phyloP scores from a whole-genome alignment of 2,888 invertebrate species.

The Epirrita christyi region DNA sequence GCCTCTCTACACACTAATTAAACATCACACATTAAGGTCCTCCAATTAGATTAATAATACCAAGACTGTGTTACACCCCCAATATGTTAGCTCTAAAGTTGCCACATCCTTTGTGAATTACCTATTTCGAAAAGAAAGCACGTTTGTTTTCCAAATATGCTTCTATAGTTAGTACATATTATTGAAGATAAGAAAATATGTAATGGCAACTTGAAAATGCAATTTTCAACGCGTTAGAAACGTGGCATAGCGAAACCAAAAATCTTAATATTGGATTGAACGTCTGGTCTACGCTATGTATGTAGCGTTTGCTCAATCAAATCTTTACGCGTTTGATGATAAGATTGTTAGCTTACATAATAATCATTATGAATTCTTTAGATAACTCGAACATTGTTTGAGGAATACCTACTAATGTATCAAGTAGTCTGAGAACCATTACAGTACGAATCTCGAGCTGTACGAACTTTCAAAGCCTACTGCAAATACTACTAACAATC shows the following conservation, averaged over 20 bases:
- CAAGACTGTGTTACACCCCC: not conserved
- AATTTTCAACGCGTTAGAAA: conserved; percentile 11
- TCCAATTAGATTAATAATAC: not conserved
- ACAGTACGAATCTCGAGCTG: too few species aligned
- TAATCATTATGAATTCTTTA: conserved; percentile 34
- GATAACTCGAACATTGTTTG: conserved; percentile 18
- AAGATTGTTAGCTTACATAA: conserved; percentile 38
- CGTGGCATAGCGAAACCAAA: conserved; percentile 11
- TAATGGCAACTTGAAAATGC: conserved; percentile 5
- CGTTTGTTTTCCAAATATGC: not conserved
- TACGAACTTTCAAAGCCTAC: too few species aligned
- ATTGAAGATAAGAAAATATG: conserved; percentile 8
- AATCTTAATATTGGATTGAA: conserved; percentile 21
- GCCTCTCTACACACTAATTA: too few species aligned
- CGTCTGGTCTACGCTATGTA: conserved; percentile 14
- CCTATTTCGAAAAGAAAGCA: not conserved
- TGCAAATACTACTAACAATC: too few species aligned
- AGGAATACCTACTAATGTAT: not conserved
- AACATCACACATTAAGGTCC: too few species aligned
- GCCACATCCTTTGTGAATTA: not conserved
- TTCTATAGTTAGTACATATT: not conserved
- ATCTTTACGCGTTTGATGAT: conserved; percentile 27
- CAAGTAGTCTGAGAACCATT: too few species aligned
- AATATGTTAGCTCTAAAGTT: not conserved
- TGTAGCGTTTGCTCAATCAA: conserved; percentile 29